These are phyloP conservation scores for Diorhabda carinulata DNA, from an alignment of 1,140 invertebrate species.

Conservation along the genomic window DNA sequence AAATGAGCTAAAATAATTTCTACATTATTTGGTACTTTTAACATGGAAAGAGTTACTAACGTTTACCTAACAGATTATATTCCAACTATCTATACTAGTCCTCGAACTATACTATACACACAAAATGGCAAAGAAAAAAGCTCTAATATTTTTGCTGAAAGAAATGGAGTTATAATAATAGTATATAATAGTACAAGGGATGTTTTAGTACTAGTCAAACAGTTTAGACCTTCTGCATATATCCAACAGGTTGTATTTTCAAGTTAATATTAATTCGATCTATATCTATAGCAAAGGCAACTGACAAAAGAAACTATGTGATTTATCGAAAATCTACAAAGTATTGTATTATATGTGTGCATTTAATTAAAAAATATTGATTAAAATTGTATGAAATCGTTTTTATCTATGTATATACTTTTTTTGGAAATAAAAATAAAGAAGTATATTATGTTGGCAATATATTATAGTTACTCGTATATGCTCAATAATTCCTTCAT, in stretches of 20 bases:
- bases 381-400: too few relatives aligned
- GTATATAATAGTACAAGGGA: slow-evolving; percentile 76
- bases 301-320: too few relatives aligned
- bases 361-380: too few relatives aligned
- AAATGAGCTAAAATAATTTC: too few relatives aligned
- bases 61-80: slow-evolving; percentile 34
- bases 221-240: slow-evolving; percentile 84
- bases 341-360: too few relatives aligned
- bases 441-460: too few relatives aligned
- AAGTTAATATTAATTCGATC: too few relatives aligned
- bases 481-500: neutral
- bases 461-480: too few relatives aligned
- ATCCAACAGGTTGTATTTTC: slow-evolving; percentile 50
- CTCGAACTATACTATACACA: slow-evolving; percentile 31
- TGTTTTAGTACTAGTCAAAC: slow-evolving; percentile 80
- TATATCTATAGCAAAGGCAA: too few relatives aligned
- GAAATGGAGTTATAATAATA: slow-evolving; percentile 76
- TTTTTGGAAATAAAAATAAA: too few relatives aligned
- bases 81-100: slow-evolving; percentile 36
- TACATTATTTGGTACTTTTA: neutral
- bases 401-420: too few relatives aligned
- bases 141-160: slow-evolving; percentile 64
- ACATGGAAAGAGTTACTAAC: slow-evolving; percentile 34
- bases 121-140: slow-evolving; percentile 57
- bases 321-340: too few relatives aligned